Base-by-base conservation (phyloP, 2,888 invertebrate genomes). In the Homarus gammarus region DNA sequence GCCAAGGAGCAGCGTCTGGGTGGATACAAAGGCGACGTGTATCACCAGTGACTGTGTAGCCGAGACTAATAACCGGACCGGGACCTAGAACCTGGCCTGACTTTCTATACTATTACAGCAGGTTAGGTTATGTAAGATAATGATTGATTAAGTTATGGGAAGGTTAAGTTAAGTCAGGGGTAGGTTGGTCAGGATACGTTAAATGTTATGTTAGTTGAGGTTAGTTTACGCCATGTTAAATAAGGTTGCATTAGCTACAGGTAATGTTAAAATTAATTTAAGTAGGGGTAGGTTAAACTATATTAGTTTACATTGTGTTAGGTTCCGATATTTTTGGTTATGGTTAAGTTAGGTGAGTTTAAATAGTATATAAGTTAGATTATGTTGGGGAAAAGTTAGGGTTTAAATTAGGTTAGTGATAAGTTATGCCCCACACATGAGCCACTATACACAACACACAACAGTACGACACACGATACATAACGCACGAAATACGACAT, bases 181-280 rank as follows among this genome's bases (percentile, higher is more conserved):
- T 56, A 56, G 56, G 56, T 56, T 18, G 56, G 56, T 56, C 56
- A 56, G 56, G 56, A 56, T 56, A 56, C 56, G 56, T 56, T 56
- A 56, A 56, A 56, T 56, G 56, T 56, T 56, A 56, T 56, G 56
- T 56, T 56, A 56, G 56, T 18, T 56, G 56, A 56, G 56, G 56
- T 56, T 56, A 56, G 56, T 56, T 56, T 56, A 56, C 56, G 56
- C 56, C 56, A 56, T 56, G 18, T 56, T 56, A 56, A 56, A 56
- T 56, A 56, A 56, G 56, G 56, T 56, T 56, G 56, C 56, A 56
- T 56, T 56, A 56, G 56, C 56, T 56, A n/a, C n/a, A n/a, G n/a
- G n/a, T n/a, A n/a, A n/a, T n/a, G n/a, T n/a, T n/a, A n/a, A n/a
- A n/a, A n/a, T n/a, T n/a, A n/a, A n/a, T n/a, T n/a, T 56, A 56